These are phyloP conservation scores for Campopleginae sp. DNA, from an alignment of 2,888 invertebrate species.

Conservation along the genomic window DNA sequence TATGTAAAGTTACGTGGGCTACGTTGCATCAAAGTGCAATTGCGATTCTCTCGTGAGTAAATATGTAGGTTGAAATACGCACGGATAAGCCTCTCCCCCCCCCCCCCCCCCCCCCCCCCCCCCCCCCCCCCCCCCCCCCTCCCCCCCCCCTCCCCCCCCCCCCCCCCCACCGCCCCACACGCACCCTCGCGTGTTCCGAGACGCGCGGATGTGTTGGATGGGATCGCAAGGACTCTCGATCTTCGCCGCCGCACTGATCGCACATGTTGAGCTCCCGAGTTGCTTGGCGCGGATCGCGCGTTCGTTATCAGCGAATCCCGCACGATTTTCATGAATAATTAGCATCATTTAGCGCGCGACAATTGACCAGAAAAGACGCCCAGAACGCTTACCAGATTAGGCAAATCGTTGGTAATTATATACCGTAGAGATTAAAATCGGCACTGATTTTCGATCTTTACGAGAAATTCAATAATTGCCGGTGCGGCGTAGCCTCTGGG, in stretches of 20 bases:
- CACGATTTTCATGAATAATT: neutral
- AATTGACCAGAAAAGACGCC: neutral
- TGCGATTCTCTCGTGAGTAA: constrained; percentile 51
- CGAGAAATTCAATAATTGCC: neutral
- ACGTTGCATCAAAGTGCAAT: constrained; percentile 49
- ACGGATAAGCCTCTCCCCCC: constrained; percentile 15
- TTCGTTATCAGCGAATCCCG: neutral
- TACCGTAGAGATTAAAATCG: neutral
- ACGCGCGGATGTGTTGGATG: constrained; percentile 44
- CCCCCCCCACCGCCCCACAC: too few species aligned
- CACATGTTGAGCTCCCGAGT: constrained; percentile 18
- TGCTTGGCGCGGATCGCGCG: neutral
- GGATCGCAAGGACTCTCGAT: constrained; percentile 46
- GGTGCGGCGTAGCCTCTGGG: too few species aligned
- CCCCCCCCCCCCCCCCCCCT: constrained; percentile 14
- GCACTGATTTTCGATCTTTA: neutral
- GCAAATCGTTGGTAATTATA: neutral
- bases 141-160: neutral
- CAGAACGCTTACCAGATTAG: neutral
- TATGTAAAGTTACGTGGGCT: constrained; percentile 60
- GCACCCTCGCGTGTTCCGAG: too few species aligned
- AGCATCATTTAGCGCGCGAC: neutral
- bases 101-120: neutral
- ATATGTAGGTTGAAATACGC: constrained; percentile 41
- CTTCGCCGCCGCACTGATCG: constrained; percentile 43